phyloP scores from a whole-genome alignment of 2,797 vertebrate genomes.

The Denticeps clupeoides region DNA sequence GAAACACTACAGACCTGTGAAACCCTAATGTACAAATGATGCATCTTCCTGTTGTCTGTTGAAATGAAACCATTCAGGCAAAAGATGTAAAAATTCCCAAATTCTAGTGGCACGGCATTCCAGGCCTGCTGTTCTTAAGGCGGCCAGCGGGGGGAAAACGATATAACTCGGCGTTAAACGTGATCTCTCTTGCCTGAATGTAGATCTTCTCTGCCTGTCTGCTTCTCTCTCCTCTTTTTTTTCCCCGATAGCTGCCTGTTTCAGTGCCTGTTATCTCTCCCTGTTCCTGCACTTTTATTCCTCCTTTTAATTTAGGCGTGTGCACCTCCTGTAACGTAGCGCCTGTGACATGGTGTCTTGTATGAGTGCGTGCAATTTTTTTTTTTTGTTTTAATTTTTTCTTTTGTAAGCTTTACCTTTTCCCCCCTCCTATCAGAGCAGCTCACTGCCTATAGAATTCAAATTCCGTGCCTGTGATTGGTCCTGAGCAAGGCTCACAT shows the following conservation, averaged over 20 bases:
- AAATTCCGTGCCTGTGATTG: constrained; percentile 43
- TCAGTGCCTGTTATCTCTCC: constrained; percentile 31
- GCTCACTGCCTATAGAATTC: constrained; percentile 43
- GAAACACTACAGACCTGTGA: constrained; percentile 6
- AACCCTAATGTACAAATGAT: constrained; percentile 19
- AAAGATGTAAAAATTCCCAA: constrained; percentile 14
- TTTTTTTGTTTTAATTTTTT: constrained; percentile 29
- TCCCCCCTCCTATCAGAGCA: constrained; percentile 57
- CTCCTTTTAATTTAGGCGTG: constrained; percentile 27
- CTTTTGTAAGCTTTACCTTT: constrained; percentile 68
- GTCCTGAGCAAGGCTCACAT: constrained; percentile 21
- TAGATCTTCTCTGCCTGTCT: constrained; percentile 12
- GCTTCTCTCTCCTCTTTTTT: constrained; percentile 23
- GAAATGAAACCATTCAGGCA: constrained; percentile 30
- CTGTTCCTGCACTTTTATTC: constrained; percentile 34
- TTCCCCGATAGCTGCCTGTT: constrained; percentile 34
- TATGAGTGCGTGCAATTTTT: constrained; percentile 41
- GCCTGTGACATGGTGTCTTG: constrained; percentile 26
- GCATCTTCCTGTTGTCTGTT: constrained; percentile 40
- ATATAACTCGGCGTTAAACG: too few relatives aligned
- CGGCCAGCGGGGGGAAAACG: too few relatives aligned
- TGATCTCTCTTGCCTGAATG: constrained; percentile 39
- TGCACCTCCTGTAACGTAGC: constrained; percentile 32
- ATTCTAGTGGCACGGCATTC: too few relatives aligned
- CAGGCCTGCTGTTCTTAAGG: too few relatives aligned